phyloP scores from a whole-genome alignment of 2,797 vertebrate genomes.

The Hydrophis major region DNA sequence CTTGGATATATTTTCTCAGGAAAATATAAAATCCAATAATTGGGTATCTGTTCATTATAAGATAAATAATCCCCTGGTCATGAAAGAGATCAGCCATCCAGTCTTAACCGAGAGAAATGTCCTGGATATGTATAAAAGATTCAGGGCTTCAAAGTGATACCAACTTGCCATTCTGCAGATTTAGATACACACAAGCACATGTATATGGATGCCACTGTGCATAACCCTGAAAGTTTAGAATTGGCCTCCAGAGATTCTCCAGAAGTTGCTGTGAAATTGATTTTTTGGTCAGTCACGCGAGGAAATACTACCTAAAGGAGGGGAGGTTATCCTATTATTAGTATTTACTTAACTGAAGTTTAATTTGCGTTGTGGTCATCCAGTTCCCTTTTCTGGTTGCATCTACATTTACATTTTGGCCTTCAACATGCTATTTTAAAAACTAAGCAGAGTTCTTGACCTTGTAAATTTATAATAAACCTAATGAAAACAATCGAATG shows the following conservation, averaged over 20 bases:
- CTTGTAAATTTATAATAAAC: background rate
- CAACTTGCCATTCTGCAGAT: background rate
- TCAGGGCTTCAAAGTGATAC: background rate
- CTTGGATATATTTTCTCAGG: background rate
- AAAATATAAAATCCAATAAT: background rate
- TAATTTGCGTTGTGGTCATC: background rate
- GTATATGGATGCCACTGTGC: background rate
- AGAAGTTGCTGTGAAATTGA: background rate
- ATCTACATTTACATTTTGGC: background rate
- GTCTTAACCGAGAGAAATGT: background rate
- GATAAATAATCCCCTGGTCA: background rate
- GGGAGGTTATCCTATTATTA: background rate
- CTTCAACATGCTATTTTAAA: background rate
- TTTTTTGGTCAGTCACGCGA: background rate
- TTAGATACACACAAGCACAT: background rate
- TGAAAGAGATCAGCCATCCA: background rate
- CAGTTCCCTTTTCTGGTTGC: background rate
- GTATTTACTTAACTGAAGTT: background rate
- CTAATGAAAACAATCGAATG: background rate
- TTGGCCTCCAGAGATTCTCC: background rate
- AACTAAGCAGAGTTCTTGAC: background rate
- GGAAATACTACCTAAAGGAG: background rate
- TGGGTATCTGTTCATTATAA: background rate
- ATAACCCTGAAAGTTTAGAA: background rate
- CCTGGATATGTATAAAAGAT: background rate